Conservation (phyloP, 1,140 invertebrate genomes). For the Acromyrmex heyeri region DNA sequence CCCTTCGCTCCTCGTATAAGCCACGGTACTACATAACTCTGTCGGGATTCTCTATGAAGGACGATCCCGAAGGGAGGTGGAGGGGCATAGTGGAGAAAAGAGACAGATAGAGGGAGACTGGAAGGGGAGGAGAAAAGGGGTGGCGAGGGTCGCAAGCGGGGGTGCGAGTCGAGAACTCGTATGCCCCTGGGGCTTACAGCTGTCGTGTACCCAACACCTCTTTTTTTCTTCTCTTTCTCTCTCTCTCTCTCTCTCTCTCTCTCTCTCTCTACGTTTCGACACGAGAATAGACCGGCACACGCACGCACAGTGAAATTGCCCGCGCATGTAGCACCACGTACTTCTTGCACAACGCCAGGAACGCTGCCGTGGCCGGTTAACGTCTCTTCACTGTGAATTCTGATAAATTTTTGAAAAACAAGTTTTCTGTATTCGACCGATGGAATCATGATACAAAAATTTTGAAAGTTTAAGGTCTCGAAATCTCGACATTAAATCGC, state of each 20-base stretch:
- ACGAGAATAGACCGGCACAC: conserved; percentile 55
- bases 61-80: conserved; percentile 15
- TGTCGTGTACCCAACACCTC: conserved; percentile 85
- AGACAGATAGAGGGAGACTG: conserved; percentile 18
- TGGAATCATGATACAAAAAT: not conserved
- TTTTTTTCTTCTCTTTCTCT: conserved; percentile 56
- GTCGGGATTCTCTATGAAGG: conserved; percentile 61
- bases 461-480: not conserved
- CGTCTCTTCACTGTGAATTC: conserved; percentile 38
- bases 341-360: conserved; percentile 67
- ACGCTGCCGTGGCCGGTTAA: conserved; percentile 21
- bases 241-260: conserved; percentile 15
- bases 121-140: conserved; percentile 58
- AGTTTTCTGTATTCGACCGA: not conserved
- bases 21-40: conserved; percentile 70
- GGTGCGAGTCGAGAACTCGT: conserved; percentile 82
- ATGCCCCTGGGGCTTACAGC: conserved; percentile 84
- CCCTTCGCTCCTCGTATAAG: conserved; percentile 41
- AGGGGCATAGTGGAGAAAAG: conserved; percentile 8
- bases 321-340: conserved; percentile 63
- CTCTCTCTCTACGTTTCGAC: conserved; percentile 30
- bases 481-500: not conserved
- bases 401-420: conserved; percentile 12
- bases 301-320: conserved; percentile 71
- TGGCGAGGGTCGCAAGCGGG: conserved; percentile 68